Base-by-base conservation (phyloP, 2,888 invertebrate genomes). In the Caenorhabditis auriculariae region DNA sequence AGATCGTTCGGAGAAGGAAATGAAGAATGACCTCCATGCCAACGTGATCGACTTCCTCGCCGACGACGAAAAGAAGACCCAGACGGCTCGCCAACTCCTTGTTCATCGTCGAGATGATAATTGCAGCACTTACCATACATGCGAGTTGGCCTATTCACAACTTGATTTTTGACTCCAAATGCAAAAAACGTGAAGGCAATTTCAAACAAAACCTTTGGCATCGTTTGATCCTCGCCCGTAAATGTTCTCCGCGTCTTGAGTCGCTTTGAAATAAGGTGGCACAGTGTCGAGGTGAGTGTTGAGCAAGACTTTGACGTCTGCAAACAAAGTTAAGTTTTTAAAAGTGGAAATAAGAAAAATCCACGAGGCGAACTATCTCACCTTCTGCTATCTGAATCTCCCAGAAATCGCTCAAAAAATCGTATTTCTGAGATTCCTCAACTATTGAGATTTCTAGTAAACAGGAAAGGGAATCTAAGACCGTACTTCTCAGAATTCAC, bases 261-360 rank as follows among this genome's bases (percentile, higher is more conserved):
- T 64, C 21, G 75, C 77, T 15, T 68, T 64, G 50, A 80, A 68
- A 57, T 69, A 80, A 12, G 79, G 79, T 5, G 80, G 80, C 9
- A 80, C 80, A 3, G 80, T 80, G 60, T 80, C 80, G 54, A 80
- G 41, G 61, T 80, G 80, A 19, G 75, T 72, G 60, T 79, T 79
- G 51, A 77, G 65, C 38, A 78, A 55, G 43, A 79, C 48, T 48
- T 62, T 64, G 29, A 69, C 63, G 26, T 54, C 73, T 73, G 50
- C 45, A 66, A 60, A n/a, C n/a, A n/a, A n/a, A n/a, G n/a, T n/a
- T n/a, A n/a, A n/a, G n/a, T n/a, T n/a, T n/a, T n/a, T n/a, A n/a
- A n/a, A n/a, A n/a, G n/a, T n/a, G n/a, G n/a, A n/a, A n/a, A n/a
- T n/a, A n/a, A n/a, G n/a, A n/a, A n/a, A n/a, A n/a, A n/a, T n/a